Conservation (phyloP, 1,140 invertebrate genomes). For the Agrilus planipennis region DNA sequence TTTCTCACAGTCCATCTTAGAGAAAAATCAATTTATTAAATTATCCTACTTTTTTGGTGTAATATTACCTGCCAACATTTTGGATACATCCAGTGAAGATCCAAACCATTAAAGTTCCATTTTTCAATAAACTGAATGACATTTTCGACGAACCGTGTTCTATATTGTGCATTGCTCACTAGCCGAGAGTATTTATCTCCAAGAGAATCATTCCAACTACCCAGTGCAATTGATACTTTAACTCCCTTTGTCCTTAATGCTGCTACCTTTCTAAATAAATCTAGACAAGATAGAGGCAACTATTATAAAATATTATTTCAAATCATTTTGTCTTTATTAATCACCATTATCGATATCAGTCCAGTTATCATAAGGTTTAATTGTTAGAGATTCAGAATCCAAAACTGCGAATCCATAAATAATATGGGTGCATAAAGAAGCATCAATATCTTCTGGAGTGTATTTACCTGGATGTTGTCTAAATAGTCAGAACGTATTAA, state of each 20-base stretch:
- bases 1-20: slow-evolving; percentile 60
- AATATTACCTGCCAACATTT: slow-evolving; percentile 49
- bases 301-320: no score
- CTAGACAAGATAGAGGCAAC: no score
- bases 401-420: slow-evolving; percentile 61
- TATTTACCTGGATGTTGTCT: slow-evolving; percentile 52
- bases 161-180: slow-evolving; percentile 41
- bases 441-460: slow-evolving; percentile 51
- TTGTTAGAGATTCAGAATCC: slow-evolving; percentile 39
- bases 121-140: slow-evolving; percentile 48
- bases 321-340: slow-evolving; percentile 2
- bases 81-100: slow-evolving; percentile 63
- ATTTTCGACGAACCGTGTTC: slow-evolving; percentile 46
- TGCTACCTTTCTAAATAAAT: slow-evolving; percentile 53
- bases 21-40: slow-evolving; percentile 1
- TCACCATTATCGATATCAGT: slow-evolving; percentile 54
- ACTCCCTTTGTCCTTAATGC: slow-evolving; percentile 44
- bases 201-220: slow-evolving; percentile 59
- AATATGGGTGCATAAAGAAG: slow-evolving; percentile 58
- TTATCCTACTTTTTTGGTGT: no score
- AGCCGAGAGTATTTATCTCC: slow-evolving; percentile 50
- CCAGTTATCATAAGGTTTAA: slow-evolving; percentile 50
- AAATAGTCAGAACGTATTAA: no score
- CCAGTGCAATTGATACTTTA: slow-evolving; percentile 56
- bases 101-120: slow-evolving; percentile 56